Percentiles rank a stretch among this genome's conserved stretches.
phyloP scores from a whole-genome alignment of 2,113 vertebrate genomes.

The Thomomys bottae region DNA sequence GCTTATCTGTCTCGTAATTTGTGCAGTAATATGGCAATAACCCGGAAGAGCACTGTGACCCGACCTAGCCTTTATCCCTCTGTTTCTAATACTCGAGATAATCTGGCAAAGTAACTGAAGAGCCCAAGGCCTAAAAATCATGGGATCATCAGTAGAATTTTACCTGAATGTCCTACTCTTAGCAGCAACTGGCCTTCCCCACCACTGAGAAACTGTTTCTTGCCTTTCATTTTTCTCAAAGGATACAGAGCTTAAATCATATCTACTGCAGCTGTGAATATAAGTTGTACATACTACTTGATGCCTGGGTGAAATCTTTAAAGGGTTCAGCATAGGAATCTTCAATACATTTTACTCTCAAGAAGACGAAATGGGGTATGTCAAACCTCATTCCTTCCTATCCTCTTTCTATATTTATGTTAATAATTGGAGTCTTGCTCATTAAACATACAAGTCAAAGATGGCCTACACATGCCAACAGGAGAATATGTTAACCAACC shows the following conservation, averaged over 20 bases:
- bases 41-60: neutral
- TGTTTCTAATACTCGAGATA: neutral
- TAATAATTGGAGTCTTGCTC: neutral
- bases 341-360: neutral
- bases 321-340: neutral
- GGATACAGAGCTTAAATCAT: neutral
- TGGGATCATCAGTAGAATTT: neutral
- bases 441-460: neutral
- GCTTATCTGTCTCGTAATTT: neutral
- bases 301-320: neutral
- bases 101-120: neutral
- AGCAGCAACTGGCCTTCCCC: neutral
- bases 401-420: neutral
- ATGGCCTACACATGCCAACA: neutral
- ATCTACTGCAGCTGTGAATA: neutral
- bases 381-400: neutral
- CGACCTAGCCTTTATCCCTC: neutral
- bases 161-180: neutral
- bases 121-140: neutral
- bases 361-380: neutral
- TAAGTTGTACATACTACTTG: neutral
- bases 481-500: neutral
- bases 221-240: neutral
- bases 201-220: neutral
- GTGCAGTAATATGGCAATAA: neutral